Base-by-base conservation (phyloP, 2,113 vertebrate genomes). In the Amphiprion percula region DNA sequence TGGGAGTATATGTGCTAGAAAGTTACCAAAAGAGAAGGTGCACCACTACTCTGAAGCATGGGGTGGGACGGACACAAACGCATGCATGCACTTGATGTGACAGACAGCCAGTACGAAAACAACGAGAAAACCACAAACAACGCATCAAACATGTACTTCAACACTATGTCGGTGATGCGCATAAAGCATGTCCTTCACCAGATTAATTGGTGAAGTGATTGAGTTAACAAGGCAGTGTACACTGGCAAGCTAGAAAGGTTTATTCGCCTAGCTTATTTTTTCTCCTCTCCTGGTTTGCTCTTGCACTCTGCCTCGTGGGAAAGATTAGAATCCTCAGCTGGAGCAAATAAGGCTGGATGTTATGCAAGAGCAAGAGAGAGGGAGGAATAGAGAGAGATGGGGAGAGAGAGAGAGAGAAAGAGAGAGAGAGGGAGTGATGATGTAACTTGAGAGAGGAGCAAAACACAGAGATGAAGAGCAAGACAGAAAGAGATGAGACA, bases 241-340 rank as follows among this genome's bases (percentile, higher is more conserved):
- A 78, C 68, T 71, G 71, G 54, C 80, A 55, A 82, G 90, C 90
- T 74, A 68, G 70, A 85, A 64, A 88, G 88, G 90, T 85, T 67
- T 62, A 47, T 66, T 68, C 30, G 66, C 47, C 55, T 21, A 1
- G 26, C 60, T 79, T 79, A 79, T 83, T 73, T 86, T 59, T 58
- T 61, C 76, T 67, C 23, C 59, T 71, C 87, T 77, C 81, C 85
- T 83, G 72, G 82, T 87, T 87, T 82, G 64, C 70, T 80, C 87
- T 86, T 33, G 68, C 78, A 1, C 74, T 84, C 59, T 86, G 90
- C 91, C 91, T 90, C 83, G 63, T 88, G 87, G 88, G 90, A 90
- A 89, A 92, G 91, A 93, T 93, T 92, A 92, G 82, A 88, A 88
- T 90, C 89, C 87, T 93, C 91, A 87, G 91, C 87, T 91, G 92